phyloP scores from a whole-genome alignment of 2,888 invertebrate species.

The Apocheima hispidaria region DNA sequence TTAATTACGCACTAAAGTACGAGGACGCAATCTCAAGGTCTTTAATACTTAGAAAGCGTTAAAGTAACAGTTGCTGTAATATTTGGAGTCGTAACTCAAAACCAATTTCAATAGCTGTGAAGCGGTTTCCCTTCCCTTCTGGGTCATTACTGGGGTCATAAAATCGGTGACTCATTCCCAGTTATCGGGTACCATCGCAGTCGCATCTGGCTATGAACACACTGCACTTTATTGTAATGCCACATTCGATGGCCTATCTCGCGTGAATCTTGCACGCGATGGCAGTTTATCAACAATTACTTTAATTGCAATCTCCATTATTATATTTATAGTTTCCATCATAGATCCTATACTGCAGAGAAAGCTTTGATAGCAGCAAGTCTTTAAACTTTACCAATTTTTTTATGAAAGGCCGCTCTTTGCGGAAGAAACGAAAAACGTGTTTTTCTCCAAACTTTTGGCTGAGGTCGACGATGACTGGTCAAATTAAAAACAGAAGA shows the following conservation, averaged over 20 bases:
- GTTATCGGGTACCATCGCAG: slow-evolving; percentile 54
- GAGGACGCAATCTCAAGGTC: slow-evolving; percentile 16
- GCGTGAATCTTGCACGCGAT: slow-evolving; percentile 51
- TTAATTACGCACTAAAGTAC: slow-evolving; percentile 29
- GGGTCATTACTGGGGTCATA: slow-evolving; percentile 50
- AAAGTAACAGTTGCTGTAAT: slow-evolving; percentile 17
- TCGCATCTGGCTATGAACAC: slow-evolving; percentile 64
- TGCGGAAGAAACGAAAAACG: slow-evolving; percentile 61
- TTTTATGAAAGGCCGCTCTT: slow-evolving; percentile 54
- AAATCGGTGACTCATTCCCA: slow-evolving; percentile 62
- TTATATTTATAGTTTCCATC: not conserved
- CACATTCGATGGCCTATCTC: slow-evolving; percentile 44
- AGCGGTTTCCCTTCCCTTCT: slow-evolving; percentile 48
- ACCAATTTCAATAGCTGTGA: slow-evolving; percentile 34
- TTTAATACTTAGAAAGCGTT: slow-evolving; percentile 16
- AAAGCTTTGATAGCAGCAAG: slow-evolving; percentile 12
- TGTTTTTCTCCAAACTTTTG: slow-evolving; percentile 60
- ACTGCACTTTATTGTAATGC: slow-evolving; percentile 56
- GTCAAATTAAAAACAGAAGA: slow-evolving; percentile 72
- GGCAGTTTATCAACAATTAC: slow-evolving; percentile 23
- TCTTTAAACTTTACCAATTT: slow-evolving; percentile 28
- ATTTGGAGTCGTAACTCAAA: slow-evolving; percentile 22
- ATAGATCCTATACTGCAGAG: slow-evolving; percentile 5
- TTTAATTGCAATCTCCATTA: slow-evolving; percentile 18
- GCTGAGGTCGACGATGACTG: slow-evolving; percentile 67